Conservation (phyloP, 2,797 vertebrate genomes). For the Oreochromis mossambicus region DNA sequence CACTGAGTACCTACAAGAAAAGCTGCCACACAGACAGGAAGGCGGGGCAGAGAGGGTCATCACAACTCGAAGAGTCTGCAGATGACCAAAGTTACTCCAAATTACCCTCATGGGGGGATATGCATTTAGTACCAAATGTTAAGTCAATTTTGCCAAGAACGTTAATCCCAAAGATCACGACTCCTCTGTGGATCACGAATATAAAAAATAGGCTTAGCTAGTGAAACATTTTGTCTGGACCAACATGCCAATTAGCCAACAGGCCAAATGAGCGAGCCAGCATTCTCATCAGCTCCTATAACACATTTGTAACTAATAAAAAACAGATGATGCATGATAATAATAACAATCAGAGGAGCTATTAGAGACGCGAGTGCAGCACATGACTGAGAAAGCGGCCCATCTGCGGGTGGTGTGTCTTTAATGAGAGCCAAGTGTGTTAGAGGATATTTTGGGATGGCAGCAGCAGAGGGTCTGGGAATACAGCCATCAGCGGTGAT, state of each 20-base stretch:
- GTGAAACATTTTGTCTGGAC: not conserved
- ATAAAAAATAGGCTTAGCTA: not conserved
- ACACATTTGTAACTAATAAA: not conserved
- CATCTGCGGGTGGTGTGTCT: slow-evolving; percentile 3
- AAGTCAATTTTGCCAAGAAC: not conserved
- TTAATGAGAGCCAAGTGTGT: slow-evolving; percentile 47
- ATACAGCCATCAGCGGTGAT: slow-evolving; percentile 35
- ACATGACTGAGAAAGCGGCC: not conserved
- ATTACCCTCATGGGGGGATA: not conserved
- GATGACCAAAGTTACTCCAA: not conserved
- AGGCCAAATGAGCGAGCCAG: not conserved
- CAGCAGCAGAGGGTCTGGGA: slow-evolving; percentile 41
- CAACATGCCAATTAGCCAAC: not conserved
- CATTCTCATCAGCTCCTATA: not conserved
- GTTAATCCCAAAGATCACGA: accelerated
- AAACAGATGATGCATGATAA: not conserved
- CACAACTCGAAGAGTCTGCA: not conserved
- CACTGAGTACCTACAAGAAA: not conserved
- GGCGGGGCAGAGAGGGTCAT: not conserved
- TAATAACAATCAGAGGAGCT: not conserved
- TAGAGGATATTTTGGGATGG: slow-evolving; percentile 46
- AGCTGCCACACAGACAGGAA: not conserved
- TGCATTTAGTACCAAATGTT: not conserved
- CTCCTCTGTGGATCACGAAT: accelerated
- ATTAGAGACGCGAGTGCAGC: not conserved